Conservation (phyloP, 2,113 vertebrate species). For the Alaudala cheleensis region DNA sequence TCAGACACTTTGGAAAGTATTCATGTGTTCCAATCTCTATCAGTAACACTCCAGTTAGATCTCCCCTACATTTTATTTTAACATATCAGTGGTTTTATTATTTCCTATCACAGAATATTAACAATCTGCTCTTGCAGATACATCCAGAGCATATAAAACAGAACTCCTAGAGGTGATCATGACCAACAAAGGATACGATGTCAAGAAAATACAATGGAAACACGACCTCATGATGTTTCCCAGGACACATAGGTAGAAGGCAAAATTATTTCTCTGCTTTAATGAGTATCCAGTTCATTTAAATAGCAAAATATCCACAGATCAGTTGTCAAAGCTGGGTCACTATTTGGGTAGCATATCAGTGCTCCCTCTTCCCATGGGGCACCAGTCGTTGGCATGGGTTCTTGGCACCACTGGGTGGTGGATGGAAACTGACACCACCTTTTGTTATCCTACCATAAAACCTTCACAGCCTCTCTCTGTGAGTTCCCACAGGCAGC, state of each 20-base stretch:
- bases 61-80: background rate
- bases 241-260: background rate
- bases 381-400: no score
- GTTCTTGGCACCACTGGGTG: no score
- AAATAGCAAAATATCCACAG: background rate
- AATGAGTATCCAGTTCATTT: background rate
- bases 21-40: background rate
- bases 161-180: background rate
- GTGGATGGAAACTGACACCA: no score
- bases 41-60: background rate
- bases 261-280: background rate
- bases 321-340: background rate
- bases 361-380: no score
- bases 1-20: background rate
- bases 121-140: background rate
- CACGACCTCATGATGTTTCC: background rate
- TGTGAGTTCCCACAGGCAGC: no score
- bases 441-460: no score
- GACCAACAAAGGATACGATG: background rate
- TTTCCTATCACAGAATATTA: background rate
- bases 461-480: no score
- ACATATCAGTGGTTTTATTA: background rate
- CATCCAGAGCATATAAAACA: background rate
- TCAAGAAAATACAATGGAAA: background rate
- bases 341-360: background rate